A percentile compares a stretch with the other conserved stretches of the same genome.
Conservation (phyloP, 2,797 vertebrate species). For the Gymnothorax javanicus region DNA sequence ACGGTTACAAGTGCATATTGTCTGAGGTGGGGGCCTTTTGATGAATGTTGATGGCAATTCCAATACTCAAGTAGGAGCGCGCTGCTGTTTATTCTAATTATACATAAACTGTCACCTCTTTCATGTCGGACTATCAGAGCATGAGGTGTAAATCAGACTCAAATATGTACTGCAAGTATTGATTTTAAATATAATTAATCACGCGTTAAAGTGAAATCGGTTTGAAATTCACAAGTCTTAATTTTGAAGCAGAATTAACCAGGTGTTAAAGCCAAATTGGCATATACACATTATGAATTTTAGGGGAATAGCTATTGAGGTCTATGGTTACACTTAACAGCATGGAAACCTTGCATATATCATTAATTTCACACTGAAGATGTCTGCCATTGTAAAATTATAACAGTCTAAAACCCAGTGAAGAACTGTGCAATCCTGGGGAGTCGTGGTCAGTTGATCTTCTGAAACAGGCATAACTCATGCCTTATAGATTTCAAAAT, state of each 20-base stretch:
- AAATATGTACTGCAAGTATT: conserved; percentile 20
- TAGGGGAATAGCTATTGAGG: background rate
- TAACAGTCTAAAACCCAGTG: background rate
- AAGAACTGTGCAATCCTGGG: background rate
- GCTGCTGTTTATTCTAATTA: conserved; percentile 18
- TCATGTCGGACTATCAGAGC: background rate
- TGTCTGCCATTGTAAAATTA: background rate
- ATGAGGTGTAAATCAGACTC: conserved; percentile 20
- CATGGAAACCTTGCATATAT: conserved; percentile 7
- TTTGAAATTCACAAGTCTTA: background rate
- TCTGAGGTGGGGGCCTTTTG: background rate
- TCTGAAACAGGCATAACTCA: background rate
- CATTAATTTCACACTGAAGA: background rate
- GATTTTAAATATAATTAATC: conserved; percentile 13
- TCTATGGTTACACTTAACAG: background rate
- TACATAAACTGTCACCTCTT: conserved; percentile 17
- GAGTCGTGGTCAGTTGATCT: background rate
- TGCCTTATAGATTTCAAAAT: background rate
- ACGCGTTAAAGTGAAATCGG: background rate
- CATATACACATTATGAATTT: background rate
- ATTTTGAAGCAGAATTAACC: background rate
- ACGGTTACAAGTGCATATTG: background rate
- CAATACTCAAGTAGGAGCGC: background rate
- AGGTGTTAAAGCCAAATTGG: background rate
- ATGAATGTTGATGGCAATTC: background rate